Base-by-base conservation (phyloP, 2,888 invertebrate species). In the Leptopilina syphax region DNA sequence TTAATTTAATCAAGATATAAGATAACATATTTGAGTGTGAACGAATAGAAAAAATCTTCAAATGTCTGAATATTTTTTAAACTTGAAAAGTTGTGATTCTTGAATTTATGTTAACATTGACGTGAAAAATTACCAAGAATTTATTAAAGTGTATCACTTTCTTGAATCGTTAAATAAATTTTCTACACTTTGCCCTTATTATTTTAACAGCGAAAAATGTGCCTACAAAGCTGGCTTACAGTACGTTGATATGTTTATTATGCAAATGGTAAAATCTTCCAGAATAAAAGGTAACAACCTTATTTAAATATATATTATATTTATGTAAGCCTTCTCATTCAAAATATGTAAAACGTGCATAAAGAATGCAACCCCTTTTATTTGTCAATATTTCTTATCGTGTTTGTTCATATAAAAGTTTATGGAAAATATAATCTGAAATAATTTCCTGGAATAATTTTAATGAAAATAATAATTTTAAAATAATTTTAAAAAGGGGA, bases 281-380 rank as follows among this genome's bases (percentile, higher is more conserved):
- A 7, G 50, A 50, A 50, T 44, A 50, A 27, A 13, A 70, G 27
- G 12, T 12, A 24, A 70, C 24, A 50, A 24, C 50, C 68, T 68
- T 27, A 70, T 70, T 70, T 70, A 50, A 70, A 70, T 70, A 70
- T 70, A 70, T 70, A 50, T 54, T 73, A 54, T 34, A 24, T 54
- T 57, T 73, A 10, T 6, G 44, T 34, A 57, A 73, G 54, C 34
- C 54, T 24, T 70, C 50, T 50, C 12, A 50, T 12, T 60, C 60
- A 50, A 24, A 24, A 13, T 24, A 70, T 65, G 13, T 65, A 54
- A 54, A 34, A 57, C 34, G 27, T 34, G 27, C 3, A 8, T 44
- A n/a, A 3, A 73, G 44, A 27, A 73, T 54, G 7, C 27, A n/a
- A 13, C 44, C 4, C 13, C 27, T 8, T 73, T 57, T 54, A 3